Conservation (phyloP, 2,888 invertebrate species). For the Dysmachus trigonus region DNA sequence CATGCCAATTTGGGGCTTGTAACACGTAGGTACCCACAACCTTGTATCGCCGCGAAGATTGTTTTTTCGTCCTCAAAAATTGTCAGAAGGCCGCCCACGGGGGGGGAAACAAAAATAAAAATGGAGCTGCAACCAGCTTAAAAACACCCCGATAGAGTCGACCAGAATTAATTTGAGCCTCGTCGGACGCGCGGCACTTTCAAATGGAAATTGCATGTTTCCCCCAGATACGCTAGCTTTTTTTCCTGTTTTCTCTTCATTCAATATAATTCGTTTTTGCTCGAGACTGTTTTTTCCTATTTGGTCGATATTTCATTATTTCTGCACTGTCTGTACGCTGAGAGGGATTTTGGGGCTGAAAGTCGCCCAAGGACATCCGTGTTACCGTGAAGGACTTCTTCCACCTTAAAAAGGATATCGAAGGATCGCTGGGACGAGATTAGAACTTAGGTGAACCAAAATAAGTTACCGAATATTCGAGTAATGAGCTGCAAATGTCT, state of each 20-base stretch:
- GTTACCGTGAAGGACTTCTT: not conserved
- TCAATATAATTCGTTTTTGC: not conserved
- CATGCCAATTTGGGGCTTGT: not conserved
- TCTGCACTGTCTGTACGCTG: not conserved
- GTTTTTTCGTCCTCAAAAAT: not conserved
- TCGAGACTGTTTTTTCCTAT: not conserved
- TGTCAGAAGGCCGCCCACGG: not conserved
- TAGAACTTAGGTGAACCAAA: not conserved
- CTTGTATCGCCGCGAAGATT: not conserved
- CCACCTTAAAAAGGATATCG: not conserved
- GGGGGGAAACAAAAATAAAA: not conserved
- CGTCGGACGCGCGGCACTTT: not conserved
- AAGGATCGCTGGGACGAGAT: not conserved
- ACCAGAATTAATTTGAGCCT: not conserved
- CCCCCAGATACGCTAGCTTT: not conserved
- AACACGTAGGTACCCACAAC: not conserved
- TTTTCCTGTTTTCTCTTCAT: not conserved
- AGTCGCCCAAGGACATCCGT: not conserved
- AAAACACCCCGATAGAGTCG: not conserved
- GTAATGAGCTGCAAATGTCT: not conserved
- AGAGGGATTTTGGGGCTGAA: not conserved
- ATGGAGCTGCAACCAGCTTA: not conserved
- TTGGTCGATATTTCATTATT: conserved; percentile 28
- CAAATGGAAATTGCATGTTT: not conserved
- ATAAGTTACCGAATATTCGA: not conserved